Evolutionary conservation across 2,888 invertebrate genomes (phyloP), one percentile per base, ranked within the genome.

Genomic region (Apodemia mormo): DNA sequence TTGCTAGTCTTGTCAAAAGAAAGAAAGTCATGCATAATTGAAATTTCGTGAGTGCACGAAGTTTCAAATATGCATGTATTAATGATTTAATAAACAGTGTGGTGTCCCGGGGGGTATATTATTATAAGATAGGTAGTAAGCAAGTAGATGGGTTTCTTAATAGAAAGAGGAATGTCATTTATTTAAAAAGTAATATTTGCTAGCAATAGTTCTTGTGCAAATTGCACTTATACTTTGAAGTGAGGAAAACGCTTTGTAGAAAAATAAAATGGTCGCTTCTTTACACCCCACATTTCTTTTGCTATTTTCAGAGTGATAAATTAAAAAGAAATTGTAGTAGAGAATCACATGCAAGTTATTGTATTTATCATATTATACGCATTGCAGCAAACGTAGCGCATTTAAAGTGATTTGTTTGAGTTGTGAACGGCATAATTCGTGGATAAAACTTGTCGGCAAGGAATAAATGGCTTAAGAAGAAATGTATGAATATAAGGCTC

Each of bases 391-490:
- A 81, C 80, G 81, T 78, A 77, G 79, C 80, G 80, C 85, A 85
- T 88, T 86, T 83, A 85, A 84, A 86, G 81, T 88, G 89, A 90
- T 88, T 88, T 89, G 87, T 88, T 83, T 83, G 83, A 80, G 82
- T 82, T 80, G 80, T 77, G 74, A 82, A 79, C 80, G 77, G 80
- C 81, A 82, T 85, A 86, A 86, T 86, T 87, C 84, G 84, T 81
- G 81, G 80, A 81, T 82, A 73, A 73, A 78, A 77, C 78, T 80
- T 78, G 83, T 82, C 77, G 76, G 76, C 77, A 78, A 78, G 81
- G 81, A 80, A 83, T 81, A 84, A 84, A 84, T 84, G 82, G 82
- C 77, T 69, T 67, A 43, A 65, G 65, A 43, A 65, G 65, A 22
- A 58, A 58, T 58, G 30, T 58, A 58, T 30, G 58, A 58, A 58